These are phyloP conservation scores for Sarcophaga carnaria DNA, from an alignment of 2,888 invertebrate species.

Conservation along the genomic window DNA sequence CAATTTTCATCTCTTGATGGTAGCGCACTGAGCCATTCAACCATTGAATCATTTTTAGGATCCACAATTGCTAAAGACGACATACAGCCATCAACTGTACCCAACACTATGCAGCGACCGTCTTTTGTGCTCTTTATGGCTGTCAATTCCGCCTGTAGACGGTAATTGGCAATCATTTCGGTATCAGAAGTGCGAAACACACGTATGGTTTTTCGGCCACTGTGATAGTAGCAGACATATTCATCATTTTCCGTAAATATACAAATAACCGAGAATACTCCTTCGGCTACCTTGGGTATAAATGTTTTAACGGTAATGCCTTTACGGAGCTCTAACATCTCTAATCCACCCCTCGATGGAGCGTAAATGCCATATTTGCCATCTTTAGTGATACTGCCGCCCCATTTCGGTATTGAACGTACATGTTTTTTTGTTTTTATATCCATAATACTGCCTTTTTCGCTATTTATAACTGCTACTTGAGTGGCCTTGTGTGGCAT, in stretches of 20 bases:
- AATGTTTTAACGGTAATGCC: conserved; percentile 94
- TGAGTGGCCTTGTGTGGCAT: conserved; percentile 93
- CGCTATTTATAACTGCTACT: conserved; percentile 93
- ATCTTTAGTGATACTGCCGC: conserved; percentile 92
- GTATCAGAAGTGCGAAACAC: conserved; percentile 96
- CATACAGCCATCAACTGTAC: conserved; percentile 96
- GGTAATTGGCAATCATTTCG: conserved; percentile 95
- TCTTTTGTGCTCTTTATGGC: conserved; percentile 90
- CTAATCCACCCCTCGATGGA: conserved; percentile 94
- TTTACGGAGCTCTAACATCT: conserved; percentile 94
- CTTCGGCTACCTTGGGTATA: conserved; percentile 97
- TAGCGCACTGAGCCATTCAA: conserved; percentile 85
- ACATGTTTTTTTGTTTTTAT: conserved; percentile 93
- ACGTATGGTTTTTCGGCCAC: conserved; percentile 95
- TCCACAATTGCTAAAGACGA: conserved; percentile 93
- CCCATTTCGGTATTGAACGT: conserved; percentile 95
- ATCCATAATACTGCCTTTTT: conserved; percentile 95
- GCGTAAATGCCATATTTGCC: conserved; percentile 96
- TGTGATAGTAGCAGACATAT: conserved; percentile 98
- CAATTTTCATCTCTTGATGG: conserved; percentile 88
- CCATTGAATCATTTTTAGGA: conserved; percentile 85
- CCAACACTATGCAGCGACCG: conserved; percentile 91
- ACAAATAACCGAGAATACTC: conserved; percentile 97
- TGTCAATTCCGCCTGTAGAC: conserved; percentile 94
- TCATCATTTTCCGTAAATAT: conserved; percentile 96